These are phyloP conservation scores for Myoxocephalus aenaeus DNA, from an alignment of 2,797 vertebrate genomes.

Conservation along the genomic window DNA sequence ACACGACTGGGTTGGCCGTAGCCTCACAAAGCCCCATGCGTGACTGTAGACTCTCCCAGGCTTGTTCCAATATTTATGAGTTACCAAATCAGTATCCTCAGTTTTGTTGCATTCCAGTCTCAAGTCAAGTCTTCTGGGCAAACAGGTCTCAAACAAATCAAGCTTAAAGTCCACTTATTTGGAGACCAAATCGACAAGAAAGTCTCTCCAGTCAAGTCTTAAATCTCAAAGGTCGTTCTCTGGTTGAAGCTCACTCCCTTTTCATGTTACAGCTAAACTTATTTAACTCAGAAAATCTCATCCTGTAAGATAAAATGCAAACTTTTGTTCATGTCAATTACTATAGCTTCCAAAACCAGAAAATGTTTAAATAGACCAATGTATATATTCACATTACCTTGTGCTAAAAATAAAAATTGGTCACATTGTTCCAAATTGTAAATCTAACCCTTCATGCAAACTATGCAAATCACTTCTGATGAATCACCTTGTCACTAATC, in stretches of 20 bases:
- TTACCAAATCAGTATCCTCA: neutral
- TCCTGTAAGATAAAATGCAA: neutral
- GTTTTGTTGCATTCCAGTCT: too few species aligned
- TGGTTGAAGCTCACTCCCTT: neutral
- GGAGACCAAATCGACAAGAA: neutral
- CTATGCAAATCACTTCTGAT: conserved; percentile 69
- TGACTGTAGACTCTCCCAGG: neutral
- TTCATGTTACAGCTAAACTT: neutral
- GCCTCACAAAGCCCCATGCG: neutral
- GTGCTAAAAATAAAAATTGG: conserved; percentile 36
- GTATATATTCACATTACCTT: neutral
- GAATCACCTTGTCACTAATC: conserved; percentile 70
- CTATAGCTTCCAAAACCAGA: neutral
- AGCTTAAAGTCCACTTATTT: neutral
- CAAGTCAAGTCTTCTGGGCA: neutral
- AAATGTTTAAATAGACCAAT: neutral
- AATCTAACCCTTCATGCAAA: conserved; percentile 49
- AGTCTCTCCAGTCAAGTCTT: neutral
- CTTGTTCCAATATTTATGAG: neutral
- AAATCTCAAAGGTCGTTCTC: neutral
- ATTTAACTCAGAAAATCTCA: neutral
- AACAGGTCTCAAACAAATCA: neutral
- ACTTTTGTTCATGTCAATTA: neutral
- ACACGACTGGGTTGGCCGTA: neutral
- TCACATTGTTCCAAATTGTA: conserved; percentile 31